Evolutionary conservation across 2,888 invertebrate species (phyloP).

Genomic region (Hetaerina titia): DNA sequence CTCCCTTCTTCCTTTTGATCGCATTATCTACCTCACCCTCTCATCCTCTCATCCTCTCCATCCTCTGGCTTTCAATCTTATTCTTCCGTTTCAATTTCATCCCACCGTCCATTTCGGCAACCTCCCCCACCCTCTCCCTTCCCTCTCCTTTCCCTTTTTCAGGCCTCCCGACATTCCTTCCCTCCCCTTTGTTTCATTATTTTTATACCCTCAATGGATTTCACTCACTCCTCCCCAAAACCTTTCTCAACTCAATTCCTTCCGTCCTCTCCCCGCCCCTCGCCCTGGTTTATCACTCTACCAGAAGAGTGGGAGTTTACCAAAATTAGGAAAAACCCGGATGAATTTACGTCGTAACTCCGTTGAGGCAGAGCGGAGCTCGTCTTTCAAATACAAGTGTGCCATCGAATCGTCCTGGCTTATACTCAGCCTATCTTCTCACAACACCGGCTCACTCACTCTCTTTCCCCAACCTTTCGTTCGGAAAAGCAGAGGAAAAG

Average conservation of each 20-base stretch:
- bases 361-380: slow-evolving; percentile 49
- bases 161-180: neutral
- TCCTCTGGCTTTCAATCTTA: neutral
- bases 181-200: neutral
- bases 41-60: neutral
- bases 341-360: slow-evolving; percentile 37
- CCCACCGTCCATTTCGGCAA: neutral
- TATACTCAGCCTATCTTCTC: slow-evolving; percentile 57
- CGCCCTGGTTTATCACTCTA: neutral
- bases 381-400: slow-evolving; percentile 64
- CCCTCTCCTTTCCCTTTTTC: neutral
- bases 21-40: neutral
- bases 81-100: slow-evolving; percentile 6
- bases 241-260: neutral
- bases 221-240: neutral
- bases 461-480: neutral
- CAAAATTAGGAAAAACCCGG: slow-evolving; percentile 56
- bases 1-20: neutral
- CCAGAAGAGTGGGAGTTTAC: slow-evolving; percentile 47
- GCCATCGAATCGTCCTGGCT: slow-evolving; percentile 60
- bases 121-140: neutral
- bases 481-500: slow-evolving; percentile 64
- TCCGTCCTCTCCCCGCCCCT: neutral
- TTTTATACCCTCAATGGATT: neutral
- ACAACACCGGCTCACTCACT: neutral